Base-by-base conservation (phyloP, 2,888 invertebrate species). In the Latrodectus elegans region DNA sequence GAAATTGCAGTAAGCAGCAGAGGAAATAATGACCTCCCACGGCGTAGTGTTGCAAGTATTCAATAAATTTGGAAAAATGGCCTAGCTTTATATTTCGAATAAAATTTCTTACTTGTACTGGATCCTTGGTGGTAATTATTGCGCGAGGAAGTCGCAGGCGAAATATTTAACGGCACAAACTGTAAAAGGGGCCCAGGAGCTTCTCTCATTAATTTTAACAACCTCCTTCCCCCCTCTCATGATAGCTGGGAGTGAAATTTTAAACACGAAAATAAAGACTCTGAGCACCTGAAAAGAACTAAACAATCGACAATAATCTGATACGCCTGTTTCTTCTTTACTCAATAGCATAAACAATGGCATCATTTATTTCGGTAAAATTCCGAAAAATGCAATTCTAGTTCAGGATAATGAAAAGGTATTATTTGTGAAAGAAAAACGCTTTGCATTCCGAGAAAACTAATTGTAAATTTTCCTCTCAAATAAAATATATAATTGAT, bases 61-160 rank as follows among this genome's bases (percentile, higher is more conserved):
- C 77, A 51, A 68, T 53, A 68, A 77, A 22, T 22, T 51, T 14
- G 38, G 49, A 65, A 26, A 52, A 67, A 55, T 74, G 74, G 55
- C 22, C 11, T 52, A 15, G 68, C 67, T 51, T 55, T 53, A 73
- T 53, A 17, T 76, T 76, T 65, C 75, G 75, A 76, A 77, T 67
- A 67, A 68, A 77, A 77, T 55, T 55, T 38, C 38, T 38, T 55
- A 55, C 55, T 55, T 55, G 12, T 55, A 6, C 55, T 14, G 15
- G 15, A 15, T 4, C 15, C 55, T 55, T 55, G 55, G 55, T 15
- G 55, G 55, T 55, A 55, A 55, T 55, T 55, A 55, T 55, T 55
- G 4, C 14, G 14, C 55, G 15, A 55, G 55, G 55, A 15, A 55
- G 55, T 55, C 15, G 12, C 55, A 14, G 55, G 55, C 15, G 55